Evolutionary conservation across 2,113 vertebrate species (phyloP).

Genomic region (Pogonocichla stellata): DNA sequence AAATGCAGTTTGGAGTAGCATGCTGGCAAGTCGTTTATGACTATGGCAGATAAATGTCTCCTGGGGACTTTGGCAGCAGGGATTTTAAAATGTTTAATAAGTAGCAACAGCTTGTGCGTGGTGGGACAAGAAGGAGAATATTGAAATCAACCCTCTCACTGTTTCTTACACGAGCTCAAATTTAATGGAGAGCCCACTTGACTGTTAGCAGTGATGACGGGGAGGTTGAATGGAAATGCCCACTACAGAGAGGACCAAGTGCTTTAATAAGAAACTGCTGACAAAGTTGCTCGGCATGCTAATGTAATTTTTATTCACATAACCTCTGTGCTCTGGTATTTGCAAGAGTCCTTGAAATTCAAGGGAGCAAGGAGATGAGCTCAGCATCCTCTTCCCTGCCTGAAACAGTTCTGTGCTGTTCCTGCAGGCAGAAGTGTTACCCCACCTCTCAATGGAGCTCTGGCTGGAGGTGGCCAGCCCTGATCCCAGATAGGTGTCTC

Average conservation of each 20-base stretch:
- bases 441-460: not conserved
- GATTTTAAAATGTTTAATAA: slow-evolving; percentile 62
- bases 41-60: slow-evolving; percentile 61
- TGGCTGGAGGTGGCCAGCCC: not conserved
- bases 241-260: slow-evolving; percentile 6
- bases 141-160: slow-evolving; percentile 30
- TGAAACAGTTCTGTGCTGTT: not conserved
- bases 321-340: slow-evolving; percentile 43
- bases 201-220: not conserved
- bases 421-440: not conserved
- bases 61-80: slow-evolving; percentile 54
- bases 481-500: not conserved
- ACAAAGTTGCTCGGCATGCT: slow-evolving; percentile 25
- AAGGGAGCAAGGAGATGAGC: slow-evolving; percentile 34
- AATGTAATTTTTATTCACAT: slow-evolving; percentile 56
- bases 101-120: slow-evolving; percentile 62
- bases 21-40: slow-evolving; percentile 56
- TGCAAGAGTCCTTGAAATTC: slow-evolving; percentile 61
- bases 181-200: slow-evolving; percentile 3
- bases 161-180: not conserved
- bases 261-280: slow-evolving; percentile 57
- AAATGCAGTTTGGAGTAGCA: slow-evolving; percentile 50
- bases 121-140: slow-evolving; percentile 33
- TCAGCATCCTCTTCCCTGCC: not conserved
- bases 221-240: slow-evolving; percentile 21